Evolutionary conservation across 2,888 invertebrate species (phyloP).

Genomic region (Chromoteleia sp.): DNA sequence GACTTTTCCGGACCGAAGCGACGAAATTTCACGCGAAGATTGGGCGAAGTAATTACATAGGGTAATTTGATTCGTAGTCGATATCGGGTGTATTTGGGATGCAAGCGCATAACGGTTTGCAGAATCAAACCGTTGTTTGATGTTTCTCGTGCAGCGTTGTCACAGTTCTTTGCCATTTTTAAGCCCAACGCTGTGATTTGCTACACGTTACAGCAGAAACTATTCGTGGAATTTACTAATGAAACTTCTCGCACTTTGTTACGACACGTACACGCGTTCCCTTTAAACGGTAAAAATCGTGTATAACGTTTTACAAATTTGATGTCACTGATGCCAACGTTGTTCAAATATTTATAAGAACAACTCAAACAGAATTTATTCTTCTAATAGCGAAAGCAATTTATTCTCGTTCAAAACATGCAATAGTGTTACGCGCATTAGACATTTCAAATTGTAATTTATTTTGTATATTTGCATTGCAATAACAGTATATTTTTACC

Average conservation of each 20-base stretch:
- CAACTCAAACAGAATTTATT: not conserved
- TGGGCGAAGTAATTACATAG: conserved; percentile 31
- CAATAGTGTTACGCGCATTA: too few relatives aligned
- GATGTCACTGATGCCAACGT: conserved; percentile 16
- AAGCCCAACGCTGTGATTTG: conserved; percentile 33
- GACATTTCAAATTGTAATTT: too few relatives aligned
- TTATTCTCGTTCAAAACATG: too few relatives aligned
- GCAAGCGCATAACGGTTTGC: conserved; percentile 35
- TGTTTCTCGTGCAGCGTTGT: conserved; percentile 28
- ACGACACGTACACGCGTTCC: conserved; percentile 16
- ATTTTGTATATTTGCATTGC: too few relatives aligned
- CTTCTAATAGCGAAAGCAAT: too few relatives aligned
- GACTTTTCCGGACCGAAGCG: conserved; percentile 23
- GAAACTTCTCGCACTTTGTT: conserved; percentile 27
- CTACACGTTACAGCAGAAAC: conserved; percentile 30
- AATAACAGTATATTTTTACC: too few relatives aligned
- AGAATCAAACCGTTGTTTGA: conserved; percentile 35
- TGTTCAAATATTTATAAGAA: conserved; percentile 17
- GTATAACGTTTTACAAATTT: conserved; percentile 32
- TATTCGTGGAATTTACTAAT: conserved; percentile 49
- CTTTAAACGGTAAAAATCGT: conserved; percentile 15
- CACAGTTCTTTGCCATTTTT: conserved; percentile 40
- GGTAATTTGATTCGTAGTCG: conserved; percentile 34
- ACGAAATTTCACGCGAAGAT: conserved; percentile 40
- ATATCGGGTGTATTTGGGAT: conserved; percentile 30